These are phyloP conservation scores for Beaufortia kweichowensis DNA, from an alignment of 2,113 vertebrate species.

Conservation along the genomic window DNA sequence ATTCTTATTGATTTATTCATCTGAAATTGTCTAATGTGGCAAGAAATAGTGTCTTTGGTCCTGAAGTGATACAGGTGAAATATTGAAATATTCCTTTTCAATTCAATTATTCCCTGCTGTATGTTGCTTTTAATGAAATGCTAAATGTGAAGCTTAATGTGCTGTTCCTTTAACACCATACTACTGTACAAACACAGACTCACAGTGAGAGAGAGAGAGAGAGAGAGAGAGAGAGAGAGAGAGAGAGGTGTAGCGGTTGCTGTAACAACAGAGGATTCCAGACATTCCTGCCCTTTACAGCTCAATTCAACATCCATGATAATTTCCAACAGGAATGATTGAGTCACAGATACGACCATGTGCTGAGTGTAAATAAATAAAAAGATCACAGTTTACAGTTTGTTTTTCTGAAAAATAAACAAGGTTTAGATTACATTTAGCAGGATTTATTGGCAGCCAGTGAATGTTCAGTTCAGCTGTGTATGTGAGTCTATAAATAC, in stretches of 20 bases:
- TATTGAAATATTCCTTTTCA: too few species aligned
- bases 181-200: neutral
- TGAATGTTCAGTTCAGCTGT: too few species aligned
- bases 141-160: too few species aligned
- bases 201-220: neutral
- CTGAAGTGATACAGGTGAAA: too few species aligned
- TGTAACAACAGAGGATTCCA: constrained; percentile 29
- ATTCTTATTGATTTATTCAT: neutral
- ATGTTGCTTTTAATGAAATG: too few species aligned
- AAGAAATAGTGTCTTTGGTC: too few species aligned
- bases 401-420: neutral
- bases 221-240: neutral
- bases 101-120: neutral
- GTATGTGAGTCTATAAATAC: too few species aligned
- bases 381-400: neutral
- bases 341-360: neutral
- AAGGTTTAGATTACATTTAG: too few species aligned
- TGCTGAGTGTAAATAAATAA: neutral
- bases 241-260: neutral
- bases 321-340: neutral
- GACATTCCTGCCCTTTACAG: constrained; percentile 17
- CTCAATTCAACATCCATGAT: neutral
- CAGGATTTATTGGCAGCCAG: too few species aligned
- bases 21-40: neutral
- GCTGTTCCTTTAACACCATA: constrained; percentile 22